Evolutionary conservation across 2,113 vertebrate genomes (phyloP).

Genomic region (Callocephalon fimbriatum): DNA sequence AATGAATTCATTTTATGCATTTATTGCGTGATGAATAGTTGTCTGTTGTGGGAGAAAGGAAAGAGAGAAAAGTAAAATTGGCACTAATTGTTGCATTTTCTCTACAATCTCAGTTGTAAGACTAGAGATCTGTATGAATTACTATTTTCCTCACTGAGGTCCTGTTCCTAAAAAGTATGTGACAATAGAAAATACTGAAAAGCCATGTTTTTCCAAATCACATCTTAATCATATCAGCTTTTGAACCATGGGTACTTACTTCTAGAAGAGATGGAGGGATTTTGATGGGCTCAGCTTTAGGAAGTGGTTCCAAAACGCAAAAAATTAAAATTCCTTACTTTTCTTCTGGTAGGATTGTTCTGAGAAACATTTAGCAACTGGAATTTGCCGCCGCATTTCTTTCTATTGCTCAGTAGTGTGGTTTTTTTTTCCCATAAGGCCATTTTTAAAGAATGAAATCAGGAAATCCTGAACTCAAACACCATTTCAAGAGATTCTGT

Average conservation of each 20-base stretch:
- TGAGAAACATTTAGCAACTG: not conserved
- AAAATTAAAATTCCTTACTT: not conserved
- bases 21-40: not conserved
- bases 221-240: not conserved
- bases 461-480: not conserved
- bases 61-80: not conserved
- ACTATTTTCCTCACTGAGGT: not conserved
- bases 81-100: not conserved
- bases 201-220: not conserved
- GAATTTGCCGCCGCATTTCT: not conserved
- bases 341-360: not conserved
- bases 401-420: not conserved
- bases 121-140: not conserved
- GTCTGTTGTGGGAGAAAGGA: not conserved
- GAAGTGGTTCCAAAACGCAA: not conserved
- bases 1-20: not conserved
- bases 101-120: not conserved
- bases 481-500: not conserved
- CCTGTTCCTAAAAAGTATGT: not conserved
- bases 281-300: not conserved
- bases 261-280: not conserved
- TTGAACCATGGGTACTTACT: not conserved
- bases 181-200: not conserved
- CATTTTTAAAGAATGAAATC: not conserved
- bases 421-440: not conserved